phyloP scores from a whole-genome alignment of 2,113 vertebrate species.

The Hippocampus comes region DNA sequence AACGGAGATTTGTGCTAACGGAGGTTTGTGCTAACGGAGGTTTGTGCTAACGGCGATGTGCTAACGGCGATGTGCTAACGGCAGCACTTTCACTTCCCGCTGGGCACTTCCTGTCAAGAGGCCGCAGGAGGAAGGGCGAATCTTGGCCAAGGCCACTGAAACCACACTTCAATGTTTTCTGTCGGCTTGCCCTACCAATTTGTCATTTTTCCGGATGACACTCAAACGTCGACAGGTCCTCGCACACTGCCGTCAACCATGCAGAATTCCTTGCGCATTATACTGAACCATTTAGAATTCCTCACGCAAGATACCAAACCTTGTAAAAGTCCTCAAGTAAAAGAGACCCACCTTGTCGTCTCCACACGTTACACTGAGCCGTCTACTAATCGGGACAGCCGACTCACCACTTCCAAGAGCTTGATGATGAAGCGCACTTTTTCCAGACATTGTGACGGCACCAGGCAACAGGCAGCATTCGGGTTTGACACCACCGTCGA shows the following conservation, averaged over 20 bases:
- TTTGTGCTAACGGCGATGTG: neutral
- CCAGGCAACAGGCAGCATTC: neutral
- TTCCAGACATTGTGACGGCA: neutral
- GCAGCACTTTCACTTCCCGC: conserved; percentile 11
- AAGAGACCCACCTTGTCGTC: neutral
- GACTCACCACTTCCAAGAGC: conserved; percentile 10
- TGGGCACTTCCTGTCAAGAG: neutral
- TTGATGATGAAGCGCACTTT: neutral
- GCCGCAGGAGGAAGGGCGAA: conserved; percentile 2
- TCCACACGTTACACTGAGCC: neutral
- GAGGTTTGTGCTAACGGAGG: neutral
- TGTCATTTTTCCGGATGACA: neutral
- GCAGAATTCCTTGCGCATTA: neutral
- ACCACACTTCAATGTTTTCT: neutral
- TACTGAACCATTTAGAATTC: neutral
- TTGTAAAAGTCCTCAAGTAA: neutral
- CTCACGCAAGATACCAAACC: neutral
- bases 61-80: neutral
- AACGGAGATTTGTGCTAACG: neutral
- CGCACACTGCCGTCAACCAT: neutral
- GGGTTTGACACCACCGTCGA: neutral
- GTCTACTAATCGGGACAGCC: neutral
- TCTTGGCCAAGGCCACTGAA: neutral
- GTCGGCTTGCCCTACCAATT: neutral
- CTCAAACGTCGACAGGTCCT: neutral